phyloP scores from a whole-genome alignment of 2,888 invertebrate genomes.

The Fragum whitleyi region DNA sequence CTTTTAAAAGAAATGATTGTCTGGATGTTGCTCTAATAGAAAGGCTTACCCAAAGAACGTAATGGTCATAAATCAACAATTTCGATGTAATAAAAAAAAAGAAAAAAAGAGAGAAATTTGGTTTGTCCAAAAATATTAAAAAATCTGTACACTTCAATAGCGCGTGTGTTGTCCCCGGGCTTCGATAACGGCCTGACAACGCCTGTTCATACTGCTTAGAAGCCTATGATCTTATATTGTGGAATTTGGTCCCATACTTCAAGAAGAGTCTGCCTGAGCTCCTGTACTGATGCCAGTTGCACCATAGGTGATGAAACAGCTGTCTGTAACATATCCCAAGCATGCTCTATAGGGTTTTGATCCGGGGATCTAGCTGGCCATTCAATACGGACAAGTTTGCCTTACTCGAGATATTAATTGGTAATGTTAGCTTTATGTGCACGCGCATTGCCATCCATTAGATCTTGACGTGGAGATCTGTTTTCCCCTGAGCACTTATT shows the following conservation, averaged over 20 bases:
- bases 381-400: conserved; percentile 24
- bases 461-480: background rate
- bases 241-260: conserved; percentile 81
- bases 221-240: background rate
- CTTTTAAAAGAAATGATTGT: no score
- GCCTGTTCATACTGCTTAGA: no score
- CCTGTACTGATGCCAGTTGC: conserved; percentile 6
- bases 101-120: no score
- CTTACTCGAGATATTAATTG: conserved; percentile 23
- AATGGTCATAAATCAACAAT: no score
- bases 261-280: conserved; percentile 73
- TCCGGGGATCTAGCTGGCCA: conserved; percentile 32
- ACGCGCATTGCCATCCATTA: conserved; percentile 39
- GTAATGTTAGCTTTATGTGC: conserved; percentile 33
- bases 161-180: background rate
- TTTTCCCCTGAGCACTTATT: no score
- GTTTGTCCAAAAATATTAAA: no score
- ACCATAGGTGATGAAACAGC: background rate
- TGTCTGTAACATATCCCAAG: no score
- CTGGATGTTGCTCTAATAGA: no score
- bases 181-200: background rate
- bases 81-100: no score
- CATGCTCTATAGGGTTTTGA: background rate
- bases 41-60: no score
- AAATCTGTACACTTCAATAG: no score